Conservation (phyloP, 1,140 invertebrate species). For the Eupristina koningsbergeri region DNA sequence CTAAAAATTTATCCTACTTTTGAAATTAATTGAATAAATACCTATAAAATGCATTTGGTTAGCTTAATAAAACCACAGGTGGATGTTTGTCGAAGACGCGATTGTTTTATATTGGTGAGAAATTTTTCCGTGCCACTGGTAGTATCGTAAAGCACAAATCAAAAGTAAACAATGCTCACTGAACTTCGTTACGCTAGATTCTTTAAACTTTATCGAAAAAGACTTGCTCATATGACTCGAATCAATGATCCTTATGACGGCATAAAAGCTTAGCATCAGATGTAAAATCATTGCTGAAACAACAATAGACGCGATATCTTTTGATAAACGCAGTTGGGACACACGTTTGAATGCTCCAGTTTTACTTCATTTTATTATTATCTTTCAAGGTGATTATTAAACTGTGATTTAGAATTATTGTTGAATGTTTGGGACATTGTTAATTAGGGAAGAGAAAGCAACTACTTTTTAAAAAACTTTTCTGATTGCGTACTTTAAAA, state of each 20-base stretch:
- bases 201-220: neutral
- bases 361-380: no score
- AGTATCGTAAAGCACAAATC: neutral
- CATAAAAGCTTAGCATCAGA: neutral
- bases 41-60: neutral
- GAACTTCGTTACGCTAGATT: neutral
- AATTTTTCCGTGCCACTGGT: neutral
- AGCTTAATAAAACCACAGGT: neutral
- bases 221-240: neutral
- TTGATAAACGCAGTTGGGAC: neutral
- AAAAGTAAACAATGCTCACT: neutral
- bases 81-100: neutral
- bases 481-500: no score
- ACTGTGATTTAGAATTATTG: no score
- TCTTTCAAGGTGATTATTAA: no score
- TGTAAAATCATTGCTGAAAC: neutral
- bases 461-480: no score
- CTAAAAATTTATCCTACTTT: no score
- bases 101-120: neutral
- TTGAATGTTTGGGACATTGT: no score
- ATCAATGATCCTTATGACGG: neutral
- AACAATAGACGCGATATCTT: neutral
- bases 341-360: neutral
- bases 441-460: no score
- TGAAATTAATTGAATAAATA: neutral